phyloP scores from a whole-genome alignment of 2,113 vertebrate genomes.

The Puntigrus tetrazona region DNA sequence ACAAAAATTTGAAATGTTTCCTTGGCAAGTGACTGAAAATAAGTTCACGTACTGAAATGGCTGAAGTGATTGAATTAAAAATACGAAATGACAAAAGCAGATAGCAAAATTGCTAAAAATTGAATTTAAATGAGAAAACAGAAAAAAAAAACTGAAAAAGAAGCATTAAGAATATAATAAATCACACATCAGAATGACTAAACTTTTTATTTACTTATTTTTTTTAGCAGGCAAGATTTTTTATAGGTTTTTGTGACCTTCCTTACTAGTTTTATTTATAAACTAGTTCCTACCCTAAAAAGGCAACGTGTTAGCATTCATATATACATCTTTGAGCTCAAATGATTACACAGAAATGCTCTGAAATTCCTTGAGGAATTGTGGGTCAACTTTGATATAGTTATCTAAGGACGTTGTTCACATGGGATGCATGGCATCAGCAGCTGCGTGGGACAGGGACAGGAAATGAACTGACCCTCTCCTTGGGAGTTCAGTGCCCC shows the following conservation, averaged over 20 bases:
- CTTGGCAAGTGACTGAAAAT: not conserved
- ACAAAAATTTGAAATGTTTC: not conserved
- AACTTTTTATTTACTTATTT: too few species aligned
- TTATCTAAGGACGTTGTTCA: constrained; percentile 37
- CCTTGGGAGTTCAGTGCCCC: constrained; percentile 72
- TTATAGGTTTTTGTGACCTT: too few species aligned
- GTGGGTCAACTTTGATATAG: constrained; percentile 59
- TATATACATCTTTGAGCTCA: not conserved
- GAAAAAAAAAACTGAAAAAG: too few species aligned
- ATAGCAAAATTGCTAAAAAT: not conserved
- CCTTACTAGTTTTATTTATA: too few species aligned
- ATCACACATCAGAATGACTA: too few species aligned
- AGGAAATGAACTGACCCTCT: constrained; percentile 80
- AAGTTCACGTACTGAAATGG: too few species aligned
- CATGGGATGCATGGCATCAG: constrained; percentile 67
- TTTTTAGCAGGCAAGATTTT: too few species aligned
- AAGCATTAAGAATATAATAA: too few species aligned
- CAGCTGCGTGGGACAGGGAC: constrained; percentile 78
- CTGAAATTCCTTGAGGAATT: not conserved
- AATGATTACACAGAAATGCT: not conserved
- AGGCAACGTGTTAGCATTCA: too few species aligned
- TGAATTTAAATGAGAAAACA: not conserved
- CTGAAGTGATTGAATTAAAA: too few species aligned
- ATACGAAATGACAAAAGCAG: too few species aligned
- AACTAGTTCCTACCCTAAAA: too few species aligned